Conservation (phyloP, 1,140 invertebrate species). For the Wiebesia pumilae region DNA sequence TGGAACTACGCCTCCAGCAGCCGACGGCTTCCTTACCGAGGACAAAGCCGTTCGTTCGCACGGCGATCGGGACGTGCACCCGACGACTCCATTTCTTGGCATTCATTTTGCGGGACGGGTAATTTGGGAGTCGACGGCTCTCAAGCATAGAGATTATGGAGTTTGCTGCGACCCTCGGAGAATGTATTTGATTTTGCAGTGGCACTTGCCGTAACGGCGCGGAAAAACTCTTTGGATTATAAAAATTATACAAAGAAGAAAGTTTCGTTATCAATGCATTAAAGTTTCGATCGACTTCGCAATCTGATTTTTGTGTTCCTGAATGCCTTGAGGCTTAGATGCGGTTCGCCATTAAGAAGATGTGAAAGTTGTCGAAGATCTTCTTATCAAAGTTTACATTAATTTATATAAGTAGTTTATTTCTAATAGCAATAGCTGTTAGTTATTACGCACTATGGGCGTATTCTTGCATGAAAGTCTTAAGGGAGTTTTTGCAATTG, state of each 20-base stretch:
- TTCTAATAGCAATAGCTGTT: not conserved
- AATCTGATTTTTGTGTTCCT: not conserved
- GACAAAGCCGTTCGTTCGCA: slow-evolving; percentile 37
- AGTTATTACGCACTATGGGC: not conserved
- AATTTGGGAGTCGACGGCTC: slow-evolving; percentile 4
- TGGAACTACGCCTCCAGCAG: slow-evolving; percentile 1
- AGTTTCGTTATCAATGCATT: not conserved
- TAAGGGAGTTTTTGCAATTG: not conserved
- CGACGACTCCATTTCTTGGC: slow-evolving; percentile 43
- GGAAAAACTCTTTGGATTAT: not conserved
- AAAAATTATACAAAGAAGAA: not conserved
- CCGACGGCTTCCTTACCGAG: slow-evolving; percentile 29
- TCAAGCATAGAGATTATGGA: no score
- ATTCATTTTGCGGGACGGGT: not conserved
- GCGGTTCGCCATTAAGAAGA: not conserved
- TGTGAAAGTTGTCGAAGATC: not conserved
- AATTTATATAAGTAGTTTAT: not conserved
- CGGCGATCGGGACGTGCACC: not conserved
- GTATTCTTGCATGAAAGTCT: not conserved
- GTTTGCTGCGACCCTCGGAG: no score
- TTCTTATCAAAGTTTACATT: not conserved
- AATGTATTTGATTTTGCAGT: not conserved
- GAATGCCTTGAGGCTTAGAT: not conserved
- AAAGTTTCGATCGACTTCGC: not conserved
- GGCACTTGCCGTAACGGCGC: not conserved